These are phyloP conservation scores for Catharus ustulatus DNA, from an alignment of 2,797 vertebrate species.

Conservation along the genomic window DNA sequence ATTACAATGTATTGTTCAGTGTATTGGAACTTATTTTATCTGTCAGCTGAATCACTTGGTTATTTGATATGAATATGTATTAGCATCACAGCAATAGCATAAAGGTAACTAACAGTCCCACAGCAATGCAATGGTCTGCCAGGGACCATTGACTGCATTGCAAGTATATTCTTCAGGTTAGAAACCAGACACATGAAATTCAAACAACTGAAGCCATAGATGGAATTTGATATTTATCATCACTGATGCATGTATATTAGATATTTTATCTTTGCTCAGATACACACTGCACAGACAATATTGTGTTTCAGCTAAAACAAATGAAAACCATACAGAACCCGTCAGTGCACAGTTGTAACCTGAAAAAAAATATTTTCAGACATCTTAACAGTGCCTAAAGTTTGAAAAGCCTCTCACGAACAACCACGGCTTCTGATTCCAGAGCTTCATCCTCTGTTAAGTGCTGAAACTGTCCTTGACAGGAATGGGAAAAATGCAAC, in stretches of 20 bases:
- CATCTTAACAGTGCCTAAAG: neutral
- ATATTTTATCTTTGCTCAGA: neutral
- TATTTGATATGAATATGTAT: slow-evolving; percentile 45
- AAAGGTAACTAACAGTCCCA: slow-evolving; percentile 45
- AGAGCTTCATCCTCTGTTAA: neutral
- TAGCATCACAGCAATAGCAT: slow-evolving; percentile 23
- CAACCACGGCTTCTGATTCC: neutral
- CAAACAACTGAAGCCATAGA: slow-evolving; percentile 5
- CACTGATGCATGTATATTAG: neutral
- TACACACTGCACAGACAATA: neutral
- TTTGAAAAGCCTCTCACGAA: neutral
- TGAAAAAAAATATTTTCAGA: slow-evolving; percentile 5
- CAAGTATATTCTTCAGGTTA: neutral
- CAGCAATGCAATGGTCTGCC: neutral
- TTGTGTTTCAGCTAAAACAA: slow-evolving; percentile 1
- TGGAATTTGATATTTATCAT: neutral
- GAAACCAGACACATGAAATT: slow-evolving; percentile 38
- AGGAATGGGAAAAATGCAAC: neutral
- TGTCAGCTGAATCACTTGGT: slow-evolving; percentile 9
- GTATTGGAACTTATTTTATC: slow-evolving; percentile 33
- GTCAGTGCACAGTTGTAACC: neutral
- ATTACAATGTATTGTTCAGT: slow-evolving; percentile 13
- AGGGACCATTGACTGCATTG: slow-evolving; percentile 24
- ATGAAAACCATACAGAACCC: neutral
- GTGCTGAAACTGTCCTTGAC: neutral